Conservation (phyloP, 2,797 vertebrate genomes). For the Hybognathus amarus region DNA sequence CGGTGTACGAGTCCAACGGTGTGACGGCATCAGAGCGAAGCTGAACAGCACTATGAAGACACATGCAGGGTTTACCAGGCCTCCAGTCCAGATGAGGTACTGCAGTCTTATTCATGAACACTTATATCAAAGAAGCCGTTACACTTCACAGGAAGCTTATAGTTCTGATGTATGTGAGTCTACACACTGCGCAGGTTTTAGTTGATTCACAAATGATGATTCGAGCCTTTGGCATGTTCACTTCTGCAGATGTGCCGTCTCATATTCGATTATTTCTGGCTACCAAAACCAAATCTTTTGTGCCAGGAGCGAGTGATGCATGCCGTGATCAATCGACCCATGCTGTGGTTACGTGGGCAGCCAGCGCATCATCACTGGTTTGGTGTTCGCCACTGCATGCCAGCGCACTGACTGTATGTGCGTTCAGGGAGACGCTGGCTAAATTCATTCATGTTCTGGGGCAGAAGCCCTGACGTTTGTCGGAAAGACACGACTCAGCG, state of each 20-base stretch:
- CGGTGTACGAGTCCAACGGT: constrained; percentile 92
- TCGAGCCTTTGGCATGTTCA: not conserved
- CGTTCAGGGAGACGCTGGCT: constrained; percentile 37
- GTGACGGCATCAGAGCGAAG: constrained; percentile 96
- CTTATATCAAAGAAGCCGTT: not conserved
- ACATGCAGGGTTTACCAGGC: constrained; percentile 97
- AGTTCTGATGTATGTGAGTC: not conserved
- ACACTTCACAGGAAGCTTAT: too few relatives aligned
- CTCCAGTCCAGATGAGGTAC: constrained; percentile 96
- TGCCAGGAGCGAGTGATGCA: constrained; percentile 51
- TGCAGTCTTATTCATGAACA: not conserved
- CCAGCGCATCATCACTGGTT: constrained; percentile 12
- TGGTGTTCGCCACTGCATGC: constrained; percentile 23
- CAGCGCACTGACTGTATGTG: constrained; percentile 17
- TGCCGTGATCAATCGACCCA: not conserved
- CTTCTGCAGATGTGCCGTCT: constrained; percentile 32
- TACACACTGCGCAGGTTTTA: not conserved
- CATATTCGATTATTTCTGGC: constrained; percentile 25
- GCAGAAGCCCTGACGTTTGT: not conserved
- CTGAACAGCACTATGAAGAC: constrained; percentile 95
- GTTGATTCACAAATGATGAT: not conserved
- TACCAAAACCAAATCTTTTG: constrained; percentile 26
- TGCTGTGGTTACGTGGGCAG: constrained; percentile 16
- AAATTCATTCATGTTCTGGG: not conserved
- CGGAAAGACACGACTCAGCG: not conserved